Evolutionary conservation across 1,140 invertebrate genomes (phyloP), one percentile per base, ranked within the genome.

Genomic region (Saccostrea glomerata): DNA sequence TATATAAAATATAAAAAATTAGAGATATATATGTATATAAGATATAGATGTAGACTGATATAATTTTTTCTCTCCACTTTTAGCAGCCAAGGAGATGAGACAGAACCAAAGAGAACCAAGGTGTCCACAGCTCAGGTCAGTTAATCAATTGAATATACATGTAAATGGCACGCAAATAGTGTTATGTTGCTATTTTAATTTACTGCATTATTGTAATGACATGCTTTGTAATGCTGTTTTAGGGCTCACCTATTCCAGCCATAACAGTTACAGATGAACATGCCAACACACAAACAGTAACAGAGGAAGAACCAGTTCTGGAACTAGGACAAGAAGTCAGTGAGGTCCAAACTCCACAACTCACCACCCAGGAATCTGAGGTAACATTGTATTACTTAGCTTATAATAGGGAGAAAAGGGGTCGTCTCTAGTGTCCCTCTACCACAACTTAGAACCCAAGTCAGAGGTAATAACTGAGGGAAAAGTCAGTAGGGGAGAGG

Each of bases 221-320:
- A 11, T 60, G 58, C 20, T 3, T 20, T 63, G 17, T 17, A 20
- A 63, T 63, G 17, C 30, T 15, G 15, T 36, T 30, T n/a, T 36
- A 77, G 70, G 70, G 70, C 4, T 77, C 70, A 25, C 70, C 86
- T 0, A 90, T 93, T 30, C 93, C 93, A 30, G 89, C 90, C n/a
- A 93, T 93, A 82, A 93, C 92, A 83, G 89, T 93, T 2, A 92
- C 92, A 66, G 92, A 93, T 88, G 93, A 92, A 82, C 90, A 93
- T 86, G 85, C 83, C 11, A 83, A 88, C 58, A 86, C 85, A 6
- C 82, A 55, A 17, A 25, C 85, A 25, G 58, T 84, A 4, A 86
- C 73, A 13, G 83, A 87, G 58, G 87, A 87, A 30, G 23, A 77
- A 30, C 23, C 70, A 77, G 25, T 25, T n/a, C 86, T 70, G 20